Evolutionary conservation across 2,113 vertebrate species (phyloP), one percentile per base, ranked within the genome.

Genomic region (Archocentrus centrarchus): DNA sequence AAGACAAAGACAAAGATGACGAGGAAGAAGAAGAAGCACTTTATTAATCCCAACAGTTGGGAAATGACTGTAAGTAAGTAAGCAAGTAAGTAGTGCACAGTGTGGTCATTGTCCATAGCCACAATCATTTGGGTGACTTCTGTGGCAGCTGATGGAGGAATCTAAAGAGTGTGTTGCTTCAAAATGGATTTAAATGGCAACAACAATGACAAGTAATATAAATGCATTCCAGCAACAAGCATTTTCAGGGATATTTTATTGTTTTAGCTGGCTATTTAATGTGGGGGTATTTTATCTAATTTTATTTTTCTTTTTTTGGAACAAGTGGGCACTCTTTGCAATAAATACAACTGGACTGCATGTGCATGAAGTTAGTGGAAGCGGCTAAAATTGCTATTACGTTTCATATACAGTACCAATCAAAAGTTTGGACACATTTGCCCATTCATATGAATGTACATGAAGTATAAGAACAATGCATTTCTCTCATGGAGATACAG

Each of bases 261-360:
- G 53, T 70, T 70, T 3, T 32, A 53, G 47, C 2, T 5, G 47
- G 47, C 6, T 18, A 53, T 53, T 53, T 53, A 17, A 18, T 53
- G 17, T 7, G 4, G 14, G 5, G 14, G 24, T 70, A 30, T 70
- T 20, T 70, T 70, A 35, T 35, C 6, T 6, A 32, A 6, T 30
- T 13, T 1, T 4, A 0, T 44, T 50, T 50, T 0, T 1, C 15
- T 24, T 10, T 7, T 53, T 32, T 70, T 5, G 18, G 4, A 22
- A 32, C 2, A 73, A n/a, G 18, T 27, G 44, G 27, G 27, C 18
- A n/a, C 18, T 55, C 27, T 73, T 73, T 55, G 17, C 11, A n/a
- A 35, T 55, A 73, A 73, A 73, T 15, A 14, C 27, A 32, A 13
- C 24, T 3, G 17, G 50, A 11, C 6, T 53, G 44, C 17, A 73